Base-by-base conservation (phyloP, 2,888 invertebrate species). In the Alloplasta piceator region DNA sequence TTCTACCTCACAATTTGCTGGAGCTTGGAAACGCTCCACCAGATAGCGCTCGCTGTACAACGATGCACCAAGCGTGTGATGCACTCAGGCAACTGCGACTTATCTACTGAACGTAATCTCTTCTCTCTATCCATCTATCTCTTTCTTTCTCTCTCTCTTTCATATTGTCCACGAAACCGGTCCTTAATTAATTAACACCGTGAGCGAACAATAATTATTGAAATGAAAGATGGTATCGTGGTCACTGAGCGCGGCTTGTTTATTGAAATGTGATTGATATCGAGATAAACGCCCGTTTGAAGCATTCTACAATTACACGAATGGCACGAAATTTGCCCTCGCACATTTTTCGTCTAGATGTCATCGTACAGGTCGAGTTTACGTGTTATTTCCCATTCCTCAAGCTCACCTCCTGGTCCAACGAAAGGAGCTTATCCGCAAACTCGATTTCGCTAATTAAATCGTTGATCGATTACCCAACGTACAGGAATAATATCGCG, bases 171-270 rank as follows among this genome's bases (percentile, higher is more conserved):
- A 67, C 66, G 36, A 71, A 78, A 70, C 58, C 85, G 83, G 79
- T 85, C 86, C 87, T 91, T 90, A 91, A 91, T 91, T 91, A 91
- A 91, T 91, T 91, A 91, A 91, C 91, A 87, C 86, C 85, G 85
- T 75, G 78, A 83, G 83, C 87, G 87, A 90, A 91, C 90, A 90
- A 90, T 91, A 91, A 91, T 91, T 90, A 91, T 89, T 88, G 87
- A 85, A 90, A 89, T 90, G 90, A 90, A 89, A 90, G 90, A 91
- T 91, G 87, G 78, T 91, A 91, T 91, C 88, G 79, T 83, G 82
- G 78, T 56, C 43, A 66, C 66, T 64, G 26, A 26, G 26, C 26
- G 26, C 58, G 81, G 88, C 84, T 89, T 90, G 90, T 91, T 91
- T 90, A 90, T 90, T 86, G 88, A 85, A 82, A 83, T 85, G 82